Evolutionary conservation across 2,113 vertebrate genomes (phyloP).

Genomic region (Grammomys dolichurus): DNA sequence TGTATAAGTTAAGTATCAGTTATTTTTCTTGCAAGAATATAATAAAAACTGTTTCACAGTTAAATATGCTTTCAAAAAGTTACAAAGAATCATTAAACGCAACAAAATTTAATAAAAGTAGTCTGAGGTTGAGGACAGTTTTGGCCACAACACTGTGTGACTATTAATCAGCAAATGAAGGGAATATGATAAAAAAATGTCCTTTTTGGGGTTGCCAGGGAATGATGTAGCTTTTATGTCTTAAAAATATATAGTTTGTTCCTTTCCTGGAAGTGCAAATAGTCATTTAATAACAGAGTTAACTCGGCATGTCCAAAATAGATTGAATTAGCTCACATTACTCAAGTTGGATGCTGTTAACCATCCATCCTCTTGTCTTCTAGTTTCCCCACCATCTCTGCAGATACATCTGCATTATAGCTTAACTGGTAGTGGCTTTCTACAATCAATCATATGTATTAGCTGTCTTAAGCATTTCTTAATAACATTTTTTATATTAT

Average conservation of each 20-base stretch:
- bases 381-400: neutral
- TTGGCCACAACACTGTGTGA: neutral
- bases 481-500: slow-evolving; percentile 82
- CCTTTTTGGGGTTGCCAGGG: neutral
- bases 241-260: slow-evolving; percentile 53
- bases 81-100: neutral
- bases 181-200: neutral
- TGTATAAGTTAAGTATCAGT: neutral
- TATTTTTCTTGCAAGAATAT: neutral
- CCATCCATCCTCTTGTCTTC: slow-evolving; percentile 64
- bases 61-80: slow-evolving; percentile 5
- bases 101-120: slow-evolving; percentile 16
- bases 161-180: slow-evolving; percentile 25
- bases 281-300: slow-evolving; percentile 62
- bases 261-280: slow-evolving; percentile 29
- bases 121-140: neutral
- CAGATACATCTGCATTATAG: slow-evolving; percentile 55
- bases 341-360: slow-evolving; percentile 39
- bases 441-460: slow-evolving; percentile 74
- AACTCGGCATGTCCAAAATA: slow-evolving; percentile 45
- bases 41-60: slow-evolving; percentile 12
- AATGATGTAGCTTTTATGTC: slow-evolving; percentile 45
- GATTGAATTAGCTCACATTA: slow-evolving; percentile 65
- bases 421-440: slow-evolving; percentile 65
- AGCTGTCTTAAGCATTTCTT: slow-evolving; percentile 78